Base-by-base conservation (phyloP, 2,797 vertebrate genomes). In the Buceros bicornis region DNA sequence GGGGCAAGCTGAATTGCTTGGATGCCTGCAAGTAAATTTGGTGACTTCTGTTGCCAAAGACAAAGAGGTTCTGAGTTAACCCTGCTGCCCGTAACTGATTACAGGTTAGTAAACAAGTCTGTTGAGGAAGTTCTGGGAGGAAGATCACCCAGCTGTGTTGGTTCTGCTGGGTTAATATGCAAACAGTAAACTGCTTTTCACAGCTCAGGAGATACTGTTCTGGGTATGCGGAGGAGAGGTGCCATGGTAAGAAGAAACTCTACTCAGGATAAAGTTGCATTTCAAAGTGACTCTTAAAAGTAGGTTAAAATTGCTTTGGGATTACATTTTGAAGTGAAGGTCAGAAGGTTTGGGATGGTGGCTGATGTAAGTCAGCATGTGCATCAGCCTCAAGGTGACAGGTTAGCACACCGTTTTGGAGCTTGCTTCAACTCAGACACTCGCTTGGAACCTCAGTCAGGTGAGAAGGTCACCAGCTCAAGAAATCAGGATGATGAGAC, bases 101-200 rank as follows among this genome's bases (percentile, higher is more conserved):
- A 28, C 53, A 57, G 47, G n/a, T 43, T n/a, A 47, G 54, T 81
- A 94, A 96, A 95, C 82, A 88, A 80, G 25, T 33, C 53, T 29
- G 25, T 13, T 25, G 76, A 64, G 89, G 84, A 91, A 71, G 67
- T 53, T 82, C 57, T 4, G 82, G 61, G 25, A 82, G 80, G 67
- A 87, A 87, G 42, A 90, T 71, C 78, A 71, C 26, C 6, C 60
- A 67, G 47, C 47, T 45, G 56, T 20, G 40, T 37, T 83, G 60
- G 65, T 42, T 85, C 16, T 58, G 61, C 66, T 57, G 70, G 20
- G 33, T 87, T 77, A 89, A 77, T 74, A 90, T 74, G 76, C 76
- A 93, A 93, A 95, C 50, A 33, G 13, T 14, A 89, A 93, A 92
- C 0, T 13, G 26, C 51, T 71, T 82, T 72, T 72, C 77, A 91